A percentile compares a stretch with the other conserved stretches of the same genome.
Evolutionary conservation across 2,888 invertebrate species (phyloP).

Genomic region (Diploptera punctata): DNA sequence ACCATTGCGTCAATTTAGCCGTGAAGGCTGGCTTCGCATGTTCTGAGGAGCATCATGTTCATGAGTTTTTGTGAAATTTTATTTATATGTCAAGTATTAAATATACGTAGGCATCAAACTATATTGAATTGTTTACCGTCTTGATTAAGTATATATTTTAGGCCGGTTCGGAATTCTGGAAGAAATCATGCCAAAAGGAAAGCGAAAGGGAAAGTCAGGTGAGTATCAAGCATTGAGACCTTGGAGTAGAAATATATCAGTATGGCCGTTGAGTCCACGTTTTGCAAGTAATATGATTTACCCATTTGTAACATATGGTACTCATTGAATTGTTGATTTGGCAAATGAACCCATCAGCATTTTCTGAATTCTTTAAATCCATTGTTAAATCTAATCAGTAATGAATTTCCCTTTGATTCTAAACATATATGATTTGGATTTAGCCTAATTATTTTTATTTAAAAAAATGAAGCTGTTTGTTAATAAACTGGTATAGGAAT

Average conservation of each 20-base stretch:
- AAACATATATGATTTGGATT: too few relatives aligned
- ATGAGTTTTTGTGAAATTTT: slow-evolving; percentile 74
- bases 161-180: slow-evolving; percentile 60
- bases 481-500: too few relatives aligned
- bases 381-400: too few relatives aligned
- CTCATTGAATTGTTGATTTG: too few relatives aligned
- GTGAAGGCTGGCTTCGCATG: slow-evolving; percentile 39
- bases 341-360: too few relatives aligned
- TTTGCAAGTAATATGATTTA: not conserved
- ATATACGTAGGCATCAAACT: slow-evolving; percentile 73
- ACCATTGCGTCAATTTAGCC: slow-evolving; percentile 23
- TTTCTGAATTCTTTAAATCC: too few relatives aligned
- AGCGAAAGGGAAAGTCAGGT: slow-evolving; percentile 78
- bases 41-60: slow-evolving; percentile 65
- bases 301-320: slow-evolving; percentile 23
- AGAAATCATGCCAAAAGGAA: slow-evolving; percentile 76
- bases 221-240: slow-evolving; percentile 53
- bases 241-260: slow-evolving; percentile 14
- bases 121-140: slow-evolving; percentile 79
- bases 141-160: slow-evolving; percentile 72
- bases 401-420: too few relatives aligned
- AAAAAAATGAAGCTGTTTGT: too few relatives aligned
- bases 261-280: slow-evolving; percentile 24
- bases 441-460: too few relatives aligned
- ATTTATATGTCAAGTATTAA: slow-evolving; percentile 72